phyloP scores from a whole-genome alignment of 2,113 vertebrate species.

The Triplophysa rosa region DNA sequence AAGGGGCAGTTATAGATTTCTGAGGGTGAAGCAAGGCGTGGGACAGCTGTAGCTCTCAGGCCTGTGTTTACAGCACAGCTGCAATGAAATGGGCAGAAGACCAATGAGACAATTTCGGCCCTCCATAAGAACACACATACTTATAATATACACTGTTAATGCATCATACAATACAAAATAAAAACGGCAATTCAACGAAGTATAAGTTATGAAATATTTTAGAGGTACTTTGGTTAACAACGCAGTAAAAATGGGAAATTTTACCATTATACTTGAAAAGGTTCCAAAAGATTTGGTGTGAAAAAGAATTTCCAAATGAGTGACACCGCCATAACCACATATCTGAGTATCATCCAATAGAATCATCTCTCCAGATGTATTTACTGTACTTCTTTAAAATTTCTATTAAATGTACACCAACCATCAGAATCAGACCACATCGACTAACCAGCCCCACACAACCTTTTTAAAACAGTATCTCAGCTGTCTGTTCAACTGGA shows the following conservation, averaged over 20 bases:
- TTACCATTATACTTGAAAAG: not conserved
- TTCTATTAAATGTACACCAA: too few relatives aligned
- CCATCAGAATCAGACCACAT: not conserved
- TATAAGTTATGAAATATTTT: too few relatives aligned
- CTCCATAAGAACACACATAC: not conserved
- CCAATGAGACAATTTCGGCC: slow-evolving; percentile 58
- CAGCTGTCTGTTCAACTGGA: too few relatives aligned
- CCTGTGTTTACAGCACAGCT: slow-evolving; percentile 75
- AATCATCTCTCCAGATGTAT: not conserved
- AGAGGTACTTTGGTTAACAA: not conserved
- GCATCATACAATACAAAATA: too few relatives aligned
- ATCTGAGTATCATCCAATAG: not conserved
- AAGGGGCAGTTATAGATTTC: slow-evolving; percentile 54
- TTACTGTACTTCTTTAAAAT: not conserved
- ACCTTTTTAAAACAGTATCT: too few relatives aligned
- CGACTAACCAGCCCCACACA: too few relatives aligned
- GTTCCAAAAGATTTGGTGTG: too few relatives aligned
- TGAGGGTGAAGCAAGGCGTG: slow-evolving; percentile 63
- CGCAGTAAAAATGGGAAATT: not conserved
- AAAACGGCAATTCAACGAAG: too few relatives aligned
- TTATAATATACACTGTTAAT: not conserved
- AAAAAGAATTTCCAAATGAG: not conserved
- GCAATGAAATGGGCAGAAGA: slow-evolving; percentile 51
- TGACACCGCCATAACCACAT: not conserved
- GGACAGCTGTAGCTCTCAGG: slow-evolving; percentile 63